These are phyloP conservation scores for Euura saliciscinereae DNA, from an alignment of 1,140 invertebrate species.

Conservation along the genomic window DNA sequence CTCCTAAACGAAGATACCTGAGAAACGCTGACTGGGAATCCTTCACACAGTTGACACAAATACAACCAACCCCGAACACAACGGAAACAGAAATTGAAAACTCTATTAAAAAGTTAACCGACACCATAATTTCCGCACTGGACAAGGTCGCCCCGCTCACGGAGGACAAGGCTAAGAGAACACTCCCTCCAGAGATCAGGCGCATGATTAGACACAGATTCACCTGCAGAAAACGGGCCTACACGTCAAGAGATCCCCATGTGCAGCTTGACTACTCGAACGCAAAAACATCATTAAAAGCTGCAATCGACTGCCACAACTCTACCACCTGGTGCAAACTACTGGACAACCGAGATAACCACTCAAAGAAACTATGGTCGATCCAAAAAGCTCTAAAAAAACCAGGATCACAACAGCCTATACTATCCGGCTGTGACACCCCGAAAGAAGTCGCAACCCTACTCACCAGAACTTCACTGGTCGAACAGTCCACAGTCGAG, in stretches of 20 bases:
- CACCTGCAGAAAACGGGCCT: background rate
- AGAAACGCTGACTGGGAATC: slow-evolving; percentile 4
- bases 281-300: slow-evolving; percentile 3
- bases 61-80: background rate
- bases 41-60: background rate
- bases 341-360: slow-evolving; percentile 1
- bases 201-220: slow-evolving; percentile 3
- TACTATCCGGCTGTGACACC: background rate
- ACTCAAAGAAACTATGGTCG: slow-evolving; percentile 15
- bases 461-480: background rate
- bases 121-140: slow-evolving; percentile 7
- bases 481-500: background rate
- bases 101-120: background rate
- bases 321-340: background rate
- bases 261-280: background rate
- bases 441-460: slow-evolving; percentile 3
- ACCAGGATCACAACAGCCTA: background rate
- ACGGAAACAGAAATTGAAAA: slow-evolving; percentile 8
- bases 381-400: slow-evolving; percentile 17
- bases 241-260: background rate
- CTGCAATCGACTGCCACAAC: background rate
- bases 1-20: background rate
- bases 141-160: background rate
- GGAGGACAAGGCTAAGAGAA: background rate
- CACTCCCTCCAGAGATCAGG: background rate